phyloP scores from a whole-genome alignment of 1,140 invertebrate species.

The Drosophila sulfurigaster region DNA sequence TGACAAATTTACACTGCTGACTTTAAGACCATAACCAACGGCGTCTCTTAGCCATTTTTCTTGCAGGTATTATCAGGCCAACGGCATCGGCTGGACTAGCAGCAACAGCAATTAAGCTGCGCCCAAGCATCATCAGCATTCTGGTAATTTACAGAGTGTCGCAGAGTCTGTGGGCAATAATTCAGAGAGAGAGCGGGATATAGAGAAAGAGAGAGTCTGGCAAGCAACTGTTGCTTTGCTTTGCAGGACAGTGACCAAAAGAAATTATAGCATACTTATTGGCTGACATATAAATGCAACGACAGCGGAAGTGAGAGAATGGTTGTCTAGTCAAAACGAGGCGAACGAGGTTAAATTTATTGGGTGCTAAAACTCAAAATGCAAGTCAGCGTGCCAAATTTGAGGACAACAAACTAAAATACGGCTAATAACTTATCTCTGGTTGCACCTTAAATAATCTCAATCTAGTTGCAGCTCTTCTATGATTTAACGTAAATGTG shows the following conservation, averaged over 20 bases:
- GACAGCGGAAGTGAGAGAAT: slow-evolving; percentile 49
- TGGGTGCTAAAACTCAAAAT: slow-evolving; percentile 22
- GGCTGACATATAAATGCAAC: slow-evolving; percentile 35
- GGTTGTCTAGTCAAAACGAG: slow-evolving; percentile 58
- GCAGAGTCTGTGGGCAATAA: slow-evolving; percentile 65
- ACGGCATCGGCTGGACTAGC: slow-evolving; percentile 59
- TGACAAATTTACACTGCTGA: slow-evolving; percentile 30
- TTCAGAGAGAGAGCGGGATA: slow-evolving; percentile 14
- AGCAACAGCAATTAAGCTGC: slow-evolving; percentile 62
- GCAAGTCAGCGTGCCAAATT: slow-evolving; percentile 32
- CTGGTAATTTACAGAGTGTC: slow-evolving; percentile 74
- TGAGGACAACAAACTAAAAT: slow-evolving; percentile 9
- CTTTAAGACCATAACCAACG: slow-evolving; percentile 27
- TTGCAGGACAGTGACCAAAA: slow-evolving; percentile 15
- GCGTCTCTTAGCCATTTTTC: slow-evolving; percentile 36
- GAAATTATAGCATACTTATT: slow-evolving; percentile 65
- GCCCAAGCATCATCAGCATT: slow-evolving; percentile 38
- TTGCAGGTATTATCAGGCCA: slow-evolving; percentile 48
- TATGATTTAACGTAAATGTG: no score
- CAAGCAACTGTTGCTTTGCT: slow-evolving; percentile 53
- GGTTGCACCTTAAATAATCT: neutral
- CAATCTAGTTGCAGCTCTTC: neutral
- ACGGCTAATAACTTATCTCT: neutral
- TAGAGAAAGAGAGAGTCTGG: neutral
- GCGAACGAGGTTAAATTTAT: slow-evolving; percentile 59